Evolutionary conservation across 2,113 vertebrate genomes (phyloP).

Genomic region (Lepus timidus): DNA sequence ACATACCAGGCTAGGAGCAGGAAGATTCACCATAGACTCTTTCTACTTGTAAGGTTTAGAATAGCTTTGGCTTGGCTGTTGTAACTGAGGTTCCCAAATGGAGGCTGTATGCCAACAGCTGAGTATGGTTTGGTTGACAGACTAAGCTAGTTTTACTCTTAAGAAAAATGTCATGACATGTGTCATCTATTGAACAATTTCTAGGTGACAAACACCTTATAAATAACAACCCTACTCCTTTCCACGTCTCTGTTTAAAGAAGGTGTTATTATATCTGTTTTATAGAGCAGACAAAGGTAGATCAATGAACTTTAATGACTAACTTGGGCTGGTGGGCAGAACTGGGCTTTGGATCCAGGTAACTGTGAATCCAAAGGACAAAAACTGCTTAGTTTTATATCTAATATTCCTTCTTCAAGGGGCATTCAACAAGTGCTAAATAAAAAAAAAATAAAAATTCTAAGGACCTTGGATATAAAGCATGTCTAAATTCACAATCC

Average conservation of each 20-base stretch:
- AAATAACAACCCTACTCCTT: background rate
- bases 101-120: background rate
- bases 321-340: background rate
- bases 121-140: background rate
- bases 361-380: background rate
- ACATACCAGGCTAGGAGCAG: background rate
- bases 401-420: background rate
- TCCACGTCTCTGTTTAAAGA: background rate
- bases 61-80: background rate
- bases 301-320: background rate
- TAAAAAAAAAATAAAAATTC: background rate
- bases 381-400: constrained; percentile 33
- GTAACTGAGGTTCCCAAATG: background rate
- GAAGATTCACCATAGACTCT: background rate
- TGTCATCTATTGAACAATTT: background rate
- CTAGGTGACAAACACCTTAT: background rate
- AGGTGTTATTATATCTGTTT: background rate
- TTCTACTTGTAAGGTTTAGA: background rate
- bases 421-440: background rate
- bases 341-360: background rate
- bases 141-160: background rate
- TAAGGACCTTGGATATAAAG: background rate
- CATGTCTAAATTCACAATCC: background rate
- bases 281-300: background rate
- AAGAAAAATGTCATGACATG: background rate